Percentiles rank a stretch among this genome's conserved stretches.
Conservation (phyloP, 2,113 vertebrate species). For the Phylloscopus whistleri region DNA sequence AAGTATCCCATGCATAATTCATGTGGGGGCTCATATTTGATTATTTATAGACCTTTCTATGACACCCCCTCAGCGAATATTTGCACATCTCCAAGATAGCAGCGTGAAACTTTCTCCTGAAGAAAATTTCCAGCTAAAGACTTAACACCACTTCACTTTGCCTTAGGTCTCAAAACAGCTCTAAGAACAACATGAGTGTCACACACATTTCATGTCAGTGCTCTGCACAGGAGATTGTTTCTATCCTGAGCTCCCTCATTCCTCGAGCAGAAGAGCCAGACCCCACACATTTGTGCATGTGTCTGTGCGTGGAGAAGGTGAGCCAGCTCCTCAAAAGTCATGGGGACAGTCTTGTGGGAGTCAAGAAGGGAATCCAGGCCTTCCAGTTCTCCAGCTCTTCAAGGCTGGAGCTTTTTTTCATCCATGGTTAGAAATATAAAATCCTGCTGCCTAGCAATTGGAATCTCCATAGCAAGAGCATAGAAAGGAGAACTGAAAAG, state of each 20-base stretch:
- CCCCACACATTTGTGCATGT: neutral
- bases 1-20: constrained; percentile 54
- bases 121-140: constrained; percentile 48
- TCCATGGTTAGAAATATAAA: neutral
- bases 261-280: neutral
- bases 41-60: constrained; percentile 59
- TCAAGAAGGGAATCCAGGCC: neutral
- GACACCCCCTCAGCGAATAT: constrained; percentile 63
- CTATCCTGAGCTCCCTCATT: neutral
- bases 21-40: constrained; percentile 60
- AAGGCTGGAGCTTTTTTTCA: neutral
- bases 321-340: neutral
- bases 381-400: neutral
- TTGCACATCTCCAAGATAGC: constrained; percentile 48
- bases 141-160: constrained; percentile 33
- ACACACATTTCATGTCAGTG: neutral
- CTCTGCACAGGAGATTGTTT: neutral
- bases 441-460: neutral
- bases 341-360: neutral
- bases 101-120: constrained; percentile 46
- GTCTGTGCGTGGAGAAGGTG: accelerated
- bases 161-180: constrained; percentile 28
- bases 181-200: neutral
- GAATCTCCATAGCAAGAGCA: neutral
- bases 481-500: neutral